These are phyloP conservation scores for Merops nubicus DNA, from an alignment of 2,113 vertebrate species.

Conservation along the genomic window DNA sequence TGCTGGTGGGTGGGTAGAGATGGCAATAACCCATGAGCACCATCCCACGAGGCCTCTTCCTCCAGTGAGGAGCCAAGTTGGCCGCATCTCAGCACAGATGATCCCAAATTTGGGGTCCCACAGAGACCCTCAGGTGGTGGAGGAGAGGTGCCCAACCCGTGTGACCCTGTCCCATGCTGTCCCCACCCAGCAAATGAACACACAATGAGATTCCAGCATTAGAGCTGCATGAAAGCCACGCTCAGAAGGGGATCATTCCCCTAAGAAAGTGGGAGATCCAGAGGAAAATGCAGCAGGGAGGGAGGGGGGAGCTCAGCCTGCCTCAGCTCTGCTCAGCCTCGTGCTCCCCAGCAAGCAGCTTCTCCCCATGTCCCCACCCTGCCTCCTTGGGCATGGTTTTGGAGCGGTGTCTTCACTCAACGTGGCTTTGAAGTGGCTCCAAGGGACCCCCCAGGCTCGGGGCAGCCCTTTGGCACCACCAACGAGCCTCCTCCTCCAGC, in stretches of 20 bases:
- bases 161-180: fast-evolving
- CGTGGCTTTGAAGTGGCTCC: background rate
- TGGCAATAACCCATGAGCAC: background rate
- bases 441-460: background rate
- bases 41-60: background rate
- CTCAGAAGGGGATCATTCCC: background rate
- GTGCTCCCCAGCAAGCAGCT: background rate
- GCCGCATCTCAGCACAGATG: background rate
- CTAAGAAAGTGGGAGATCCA: background rate
- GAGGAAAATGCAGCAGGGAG: fast-evolving
- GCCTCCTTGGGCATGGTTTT: fast-evolving
- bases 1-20: background rate
- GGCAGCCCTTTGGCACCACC: fast-evolving
- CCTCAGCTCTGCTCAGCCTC: background rate
- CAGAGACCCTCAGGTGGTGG: fast-evolving
- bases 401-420: background rate
- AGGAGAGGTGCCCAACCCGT: background rate
- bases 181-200: background rate
- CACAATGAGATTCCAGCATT: background rate
- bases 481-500: background rate
- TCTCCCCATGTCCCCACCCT: background rate
- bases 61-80: background rate
- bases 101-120: background rate
- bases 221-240: background rate
- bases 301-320: background rate